These are phyloP conservation scores for Drosophila buzzatii DNA, from an alignment of 2,888 invertebrate genomes.

Conservation along the genomic window DNA sequence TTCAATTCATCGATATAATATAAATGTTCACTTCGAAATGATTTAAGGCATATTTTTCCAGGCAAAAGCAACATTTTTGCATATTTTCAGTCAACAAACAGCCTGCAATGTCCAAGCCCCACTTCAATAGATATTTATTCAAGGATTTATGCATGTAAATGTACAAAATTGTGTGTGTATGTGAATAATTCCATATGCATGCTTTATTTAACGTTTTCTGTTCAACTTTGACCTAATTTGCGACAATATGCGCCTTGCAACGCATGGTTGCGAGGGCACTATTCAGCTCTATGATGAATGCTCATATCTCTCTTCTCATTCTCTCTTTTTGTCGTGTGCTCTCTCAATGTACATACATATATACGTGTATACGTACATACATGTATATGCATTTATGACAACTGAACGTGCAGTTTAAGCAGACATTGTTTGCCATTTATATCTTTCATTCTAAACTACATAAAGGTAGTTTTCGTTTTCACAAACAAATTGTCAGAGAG, in stretches of 20 bases:
- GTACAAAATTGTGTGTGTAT: background rate
- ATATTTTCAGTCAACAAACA: background rate
- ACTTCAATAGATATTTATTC: too few relatives aligned
- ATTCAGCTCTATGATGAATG: conserved; percentile 32
- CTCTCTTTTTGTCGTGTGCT: background rate
- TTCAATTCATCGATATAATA: background rate
- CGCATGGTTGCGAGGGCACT: conserved; percentile 39
- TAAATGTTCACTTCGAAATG: background rate
- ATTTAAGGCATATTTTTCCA: background rate
- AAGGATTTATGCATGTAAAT: background rate
- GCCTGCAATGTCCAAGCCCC: background rate
- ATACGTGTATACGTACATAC: too few relatives aligned
- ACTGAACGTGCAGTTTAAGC: conserved; percentile 48
- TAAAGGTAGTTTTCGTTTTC: conserved; percentile 14
- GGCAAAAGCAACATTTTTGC: background rate
- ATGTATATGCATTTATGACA: conserved; percentile 2
- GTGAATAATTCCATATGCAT: conserved; percentile 3
- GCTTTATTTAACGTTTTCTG: conserved; percentile 18
- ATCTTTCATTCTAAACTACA: conserved; percentile 34
- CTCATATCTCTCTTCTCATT: background rate
- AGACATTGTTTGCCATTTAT: conserved; percentile 30
- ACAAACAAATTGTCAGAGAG: conserved; percentile 11
- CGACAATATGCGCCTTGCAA: conserved; percentile 31
- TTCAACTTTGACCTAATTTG: conserved; percentile 54
- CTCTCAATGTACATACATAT: background rate